Base-by-base conservation (phyloP, 2,888 invertebrate genomes). In the Dasysyrphus tricinctus region DNA sequence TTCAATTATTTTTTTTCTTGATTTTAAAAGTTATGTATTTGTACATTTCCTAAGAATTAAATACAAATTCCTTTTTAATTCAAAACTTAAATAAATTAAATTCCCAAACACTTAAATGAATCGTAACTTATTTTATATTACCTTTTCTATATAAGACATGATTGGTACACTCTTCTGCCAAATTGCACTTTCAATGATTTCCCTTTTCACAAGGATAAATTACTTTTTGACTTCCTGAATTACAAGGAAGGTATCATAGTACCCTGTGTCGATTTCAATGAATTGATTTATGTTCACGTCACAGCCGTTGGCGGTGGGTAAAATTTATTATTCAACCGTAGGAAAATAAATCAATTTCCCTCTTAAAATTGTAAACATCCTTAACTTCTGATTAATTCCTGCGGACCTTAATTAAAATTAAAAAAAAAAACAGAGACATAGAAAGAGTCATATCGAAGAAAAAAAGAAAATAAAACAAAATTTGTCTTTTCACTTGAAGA, bases 251-350 rank as follows among this genome's bases (percentile, higher is more conserved):
- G 8, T 34, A 32, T 12, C 44, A 49, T 11, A 24, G 3, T 2
- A 54, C 54, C 69, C 39, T 29, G 14, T 37, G 12, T 54, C 29
- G 37, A 69, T 39, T 69, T 49, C 69, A 29, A 16, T 14, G 7
- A 69, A 69, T 54, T 69, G 69, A 69, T 69, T 69, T 69, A 69
- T 69, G 39, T 69, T 69, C 51, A 37, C 29, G 49, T 69, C 51
- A 39, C 54, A 5, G 4, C n/a, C n/a, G n/a, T n/a, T n/a, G 3
- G 24, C 3, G 24, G 24, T 24, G 16, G 34, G 1, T 42, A n/a
- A 12, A 54, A 69, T 24, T 51, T 54, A 69, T 54, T 39, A 54
- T 37, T 54, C 29, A 16, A 12, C 51, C 39, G 29, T 54, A 16
- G 24, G 37, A 54, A 69, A 54, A 54, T 69, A 69, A 69, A 69